Base-by-base conservation (phyloP, 92 coral and sea anemone species). In the Palythoa grandiflora region DNA sequence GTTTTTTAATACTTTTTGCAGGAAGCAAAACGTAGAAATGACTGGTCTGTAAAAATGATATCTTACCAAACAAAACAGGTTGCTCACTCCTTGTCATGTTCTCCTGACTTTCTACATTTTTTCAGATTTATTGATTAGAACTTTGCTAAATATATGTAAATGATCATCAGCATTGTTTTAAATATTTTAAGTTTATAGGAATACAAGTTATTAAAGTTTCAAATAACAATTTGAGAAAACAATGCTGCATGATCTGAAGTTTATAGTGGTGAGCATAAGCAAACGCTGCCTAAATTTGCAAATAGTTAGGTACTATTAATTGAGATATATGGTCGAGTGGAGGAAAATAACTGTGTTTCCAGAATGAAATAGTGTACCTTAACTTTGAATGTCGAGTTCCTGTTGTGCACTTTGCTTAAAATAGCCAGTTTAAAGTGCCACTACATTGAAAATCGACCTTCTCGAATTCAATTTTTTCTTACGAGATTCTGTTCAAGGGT, bases 401-500 rank as follows among this genome's bases (percentile, higher is more conserved):
- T 72, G 77, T 72, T 72, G 77, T 72, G 77, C 35, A 72, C 51
- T 72, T 37, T 72, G 77, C 13, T 37, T 14, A 72, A 72, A 72
- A 38, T 54, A 54, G 60, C 15, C 15, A 2, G 15, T 15, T 9
- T 54, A 4, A 54, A 28, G 28, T 28, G 28, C 28, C 28, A 28
- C 28, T 28, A 28, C 28, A 28, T 0, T 28, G 28, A 28, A 28
- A 28, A 28, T 28, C 28, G 28, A 28, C 28, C 28, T 28, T 28
- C 28, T 28, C 28, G 28, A 28, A 28, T 28, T 28, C 28, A 28
- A 28, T 28, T 28, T 28, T 28, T 28, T 28, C 28, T 28, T 28
- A 28, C 0, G 28, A 0, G 28, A 28, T 28, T 28, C 28, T 28
- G 28, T 28, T 28, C 28, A 28, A 28, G 28, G 28, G 0, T 28